Evolutionary conservation across 1,140 invertebrate genomes (phyloP), one percentile per base, ranked within the genome.

Genomic region (Megalopta genalis): DNA sequence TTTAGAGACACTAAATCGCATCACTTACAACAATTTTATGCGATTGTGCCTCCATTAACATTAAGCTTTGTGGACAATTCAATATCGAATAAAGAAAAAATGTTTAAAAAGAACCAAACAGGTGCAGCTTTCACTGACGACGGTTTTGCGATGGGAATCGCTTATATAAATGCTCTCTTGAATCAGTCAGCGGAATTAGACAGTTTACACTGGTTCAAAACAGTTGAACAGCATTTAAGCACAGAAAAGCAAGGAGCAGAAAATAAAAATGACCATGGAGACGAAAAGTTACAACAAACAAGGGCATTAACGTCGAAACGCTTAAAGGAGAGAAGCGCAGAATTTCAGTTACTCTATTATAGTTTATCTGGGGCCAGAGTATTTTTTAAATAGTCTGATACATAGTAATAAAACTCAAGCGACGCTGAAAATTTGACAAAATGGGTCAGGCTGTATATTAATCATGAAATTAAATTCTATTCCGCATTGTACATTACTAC

Each of bases 41-140:
- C 98, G 4, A 98, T 99, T 81, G 94, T 99, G 60, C 99, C 99
- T 39, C 96, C 99, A 9, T 91, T 99, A 82, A 99, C 97, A 6
- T 94, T 99, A 68, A 99, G 99, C 92, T 99, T 97, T 93, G 95
- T 99, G 18, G 98, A 99, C 89, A 96, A 99, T 90, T 96, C 97
- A 32, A 95, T 99, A 67, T 95, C 96, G 25, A 97, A 97, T 84
- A 99, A 99, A 91, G 98, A 99, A 86, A 97, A 98, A 90, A 95
- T 99, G 92, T 96, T 96, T 64, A 97, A 97, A 86, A 98, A 98
- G 88, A 97, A 98, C 87, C 96, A 96, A 90, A 92, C 95, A 21
- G 97, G 96, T 37, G 96, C 97, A 74, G 95, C 97, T 6, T 99
- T 99, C 92, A 98, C 98, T 9, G 98, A 99, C 93, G 99, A 99